These are phyloP conservation scores for Pteropus alecto DNA, from an alignment of 2,113 vertebrate species.

Conservation along the genomic window DNA sequence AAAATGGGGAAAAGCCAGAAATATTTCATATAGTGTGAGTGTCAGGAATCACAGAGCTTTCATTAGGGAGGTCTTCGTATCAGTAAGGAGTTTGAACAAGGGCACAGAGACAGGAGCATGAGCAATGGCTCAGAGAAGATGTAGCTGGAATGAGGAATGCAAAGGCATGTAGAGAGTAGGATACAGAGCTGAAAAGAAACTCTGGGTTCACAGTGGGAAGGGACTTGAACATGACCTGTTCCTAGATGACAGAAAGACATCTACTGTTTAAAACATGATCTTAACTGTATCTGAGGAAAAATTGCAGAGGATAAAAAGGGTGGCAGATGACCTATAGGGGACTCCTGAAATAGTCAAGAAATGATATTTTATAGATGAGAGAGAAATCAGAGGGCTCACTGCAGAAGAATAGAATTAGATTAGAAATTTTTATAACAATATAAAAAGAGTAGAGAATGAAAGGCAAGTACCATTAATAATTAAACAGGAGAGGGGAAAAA, in stretches of 20 bases:
- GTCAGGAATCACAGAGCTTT: neutral
- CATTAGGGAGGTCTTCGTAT: fast-evolving
- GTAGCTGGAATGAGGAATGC: neutral
- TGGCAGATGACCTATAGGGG: neutral
- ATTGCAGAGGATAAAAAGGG: neutral
- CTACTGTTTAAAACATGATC: neutral
- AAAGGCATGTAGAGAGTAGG: neutral
- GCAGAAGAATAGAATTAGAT: neutral
- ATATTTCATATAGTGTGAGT: neutral
- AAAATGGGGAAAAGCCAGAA: neutral
- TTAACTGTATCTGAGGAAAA: neutral
- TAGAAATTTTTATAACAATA: neutral
- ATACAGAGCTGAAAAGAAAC: neutral
- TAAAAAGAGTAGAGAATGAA: neutral
- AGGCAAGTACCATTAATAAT: neutral
- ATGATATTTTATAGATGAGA: neutral
- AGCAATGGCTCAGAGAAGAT: neutral
- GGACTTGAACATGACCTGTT: neutral
- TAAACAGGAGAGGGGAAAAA: too few relatives aligned
- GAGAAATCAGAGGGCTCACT: neutral
- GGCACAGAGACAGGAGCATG: fast-evolving
- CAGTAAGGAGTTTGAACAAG: neutral
- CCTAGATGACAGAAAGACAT: neutral
- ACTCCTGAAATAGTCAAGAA: neutral
- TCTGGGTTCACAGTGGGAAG: neutral